Evolutionary conservation across 2,888 invertebrate species (phyloP).

Genomic region (Ectemnius cavifrons): DNA sequence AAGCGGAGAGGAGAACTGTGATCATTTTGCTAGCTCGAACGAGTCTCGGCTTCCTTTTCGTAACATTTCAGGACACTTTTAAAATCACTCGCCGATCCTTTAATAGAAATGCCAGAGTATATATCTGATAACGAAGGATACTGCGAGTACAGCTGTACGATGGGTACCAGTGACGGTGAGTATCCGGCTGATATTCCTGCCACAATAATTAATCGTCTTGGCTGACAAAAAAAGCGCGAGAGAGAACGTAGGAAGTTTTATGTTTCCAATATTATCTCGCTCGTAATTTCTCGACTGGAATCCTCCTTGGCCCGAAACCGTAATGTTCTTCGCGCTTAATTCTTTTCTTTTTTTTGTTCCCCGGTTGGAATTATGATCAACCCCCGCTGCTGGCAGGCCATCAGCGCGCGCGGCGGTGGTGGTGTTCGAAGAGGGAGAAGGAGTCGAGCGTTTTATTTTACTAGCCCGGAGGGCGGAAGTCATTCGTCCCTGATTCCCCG

Average conservation of each 20-base stretch:
- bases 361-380: slow-evolving; percentile 51
- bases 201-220: slow-evolving; percentile 53
- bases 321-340: slow-evolving; percentile 50
- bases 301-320: slow-evolving; percentile 19
- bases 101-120: too few species aligned
- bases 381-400: too few species aligned
- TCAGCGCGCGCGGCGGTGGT: too few species aligned
- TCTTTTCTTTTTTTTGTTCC: slow-evolving; percentile 39
- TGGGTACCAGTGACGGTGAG: slow-evolving; percentile 12
- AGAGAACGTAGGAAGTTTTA: slow-evolving; percentile 33
- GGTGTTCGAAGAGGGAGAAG: too few species aligned
- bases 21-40: too few species aligned
- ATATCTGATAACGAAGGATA: too few species aligned
- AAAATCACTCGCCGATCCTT: too few species aligned
- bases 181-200: slow-evolving; percentile 32
- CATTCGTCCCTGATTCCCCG: slow-evolving; percentile 29
- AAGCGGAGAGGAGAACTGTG: too few species aligned
- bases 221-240: slow-evolving; percentile 29
- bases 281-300: slow-evolving; percentile 48
- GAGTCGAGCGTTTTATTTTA: too few species aligned
- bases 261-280: slow-evolving; percentile 59
- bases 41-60: too few species aligned
- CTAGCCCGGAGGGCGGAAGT: background rate
- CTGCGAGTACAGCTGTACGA: too few species aligned
- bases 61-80: too few species aligned